A percentile compares a stretch with the other conserved stretches of the same genome.
These are phyloP conservation scores for Iguana delicatissima DNA, from an alignment of 2,797 vertebrate species.

Conservation along the genomic window DNA sequence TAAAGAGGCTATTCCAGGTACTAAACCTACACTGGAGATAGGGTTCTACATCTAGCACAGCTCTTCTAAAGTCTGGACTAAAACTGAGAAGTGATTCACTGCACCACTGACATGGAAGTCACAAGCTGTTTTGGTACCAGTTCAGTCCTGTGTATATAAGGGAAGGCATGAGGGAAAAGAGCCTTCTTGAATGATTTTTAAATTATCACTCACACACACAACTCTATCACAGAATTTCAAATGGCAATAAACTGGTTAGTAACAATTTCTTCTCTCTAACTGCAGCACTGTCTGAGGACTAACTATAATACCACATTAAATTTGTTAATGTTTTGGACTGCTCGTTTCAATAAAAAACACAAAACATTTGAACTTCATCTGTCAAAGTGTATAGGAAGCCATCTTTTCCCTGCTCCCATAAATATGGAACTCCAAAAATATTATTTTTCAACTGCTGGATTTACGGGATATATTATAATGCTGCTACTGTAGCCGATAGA, in stretches of 20 bases:
- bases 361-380: not conserved
- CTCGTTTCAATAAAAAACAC: not conserved
- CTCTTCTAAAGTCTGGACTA: too few species aligned
- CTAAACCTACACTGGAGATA: too few species aligned
- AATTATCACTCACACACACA: not conserved
- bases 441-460: slow-evolving; percentile 8
- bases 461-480: not conserved
- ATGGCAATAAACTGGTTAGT: not conserved
- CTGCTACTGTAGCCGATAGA: not conserved
- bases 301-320: fast-evolving
- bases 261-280: not conserved
- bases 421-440: not conserved
- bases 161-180: not conserved
- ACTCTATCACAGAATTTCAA: slow-evolving; percentile 22
- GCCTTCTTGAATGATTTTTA: not conserved
- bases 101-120: too few species aligned
- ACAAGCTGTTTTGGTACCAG: not conserved
- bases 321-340: not conserved
- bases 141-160: too few species aligned
- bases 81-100: too few species aligned
- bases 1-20: too few species aligned
- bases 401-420: slow-evolving; percentile 17
- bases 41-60: too few species aligned
- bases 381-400: slow-evolving; percentile 10
- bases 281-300: not conserved